Evolutionary conservation across 2,113 vertebrate species (phyloP), one percentile per base, ranked within the genome.

Genomic region (Raphicerus campestris): DNA sequence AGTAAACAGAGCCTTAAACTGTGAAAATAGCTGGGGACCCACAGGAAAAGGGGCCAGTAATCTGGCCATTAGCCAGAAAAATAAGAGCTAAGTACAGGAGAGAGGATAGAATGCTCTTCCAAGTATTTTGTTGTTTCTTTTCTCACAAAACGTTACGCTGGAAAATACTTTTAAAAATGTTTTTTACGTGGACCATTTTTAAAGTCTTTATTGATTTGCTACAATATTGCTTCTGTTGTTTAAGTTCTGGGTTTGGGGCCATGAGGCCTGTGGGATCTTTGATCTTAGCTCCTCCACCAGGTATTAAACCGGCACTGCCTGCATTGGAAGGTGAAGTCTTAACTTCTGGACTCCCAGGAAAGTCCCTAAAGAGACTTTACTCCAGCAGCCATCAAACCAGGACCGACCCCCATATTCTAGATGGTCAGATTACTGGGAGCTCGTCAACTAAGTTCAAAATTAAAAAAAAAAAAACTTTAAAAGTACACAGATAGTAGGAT

Each of bases 1-100:
- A 85, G 60, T 61, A 96, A 83, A 66, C 56, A 90, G 91, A 95
- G 49, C 80, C 51, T 89, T 97, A 73, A 83, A 10, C 84, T 94
- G 45, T 92, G 94, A 92, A 91, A 92, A 92, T 87, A 89, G 56
- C 56, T 45, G 32, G 2, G 30, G 56, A 87, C 42, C 19, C 51
- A 58, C 39, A 77, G 30, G 26, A 93, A 93, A 86, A 91, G 10
- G 87, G 81, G 7, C 63, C 80, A 89, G 51, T 80, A 61, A 89
- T 58, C 61, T 73, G 94, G 35, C 60, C 70, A 60, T 86, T 93
- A 66, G 42, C 70, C 63, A 55, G 78, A 92, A 87, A 89, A 89
- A 51, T 32, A 93, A 78, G 49, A 90, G 45, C 90, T 95, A 75
- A 80, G 95, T 97, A 86, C 61, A 51, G 16, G 55, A 28, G 49